These are phyloP conservation scores for Salminus brasiliensis DNA, from an alignment of 2,113 vertebrate genomes.

Conservation along the genomic window DNA sequence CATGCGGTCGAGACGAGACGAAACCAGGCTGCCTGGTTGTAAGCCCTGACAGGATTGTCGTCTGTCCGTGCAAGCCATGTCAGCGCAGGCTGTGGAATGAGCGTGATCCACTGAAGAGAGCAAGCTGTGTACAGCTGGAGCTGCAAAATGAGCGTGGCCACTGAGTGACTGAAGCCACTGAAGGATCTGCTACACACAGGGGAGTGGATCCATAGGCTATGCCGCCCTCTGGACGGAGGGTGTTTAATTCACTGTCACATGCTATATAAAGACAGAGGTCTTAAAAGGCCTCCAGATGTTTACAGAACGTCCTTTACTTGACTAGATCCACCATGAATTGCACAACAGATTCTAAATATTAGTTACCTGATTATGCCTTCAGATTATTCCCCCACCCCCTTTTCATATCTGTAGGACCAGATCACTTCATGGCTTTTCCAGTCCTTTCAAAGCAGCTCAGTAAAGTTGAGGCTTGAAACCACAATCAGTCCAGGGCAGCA, in stretches of 20 bases:
- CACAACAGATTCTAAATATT: conserved; percentile 58
- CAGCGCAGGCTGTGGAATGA: no score
- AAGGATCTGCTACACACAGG: no score
- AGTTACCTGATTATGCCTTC: no score
- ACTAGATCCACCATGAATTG: conserved; percentile 62
- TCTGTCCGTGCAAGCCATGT: no score
- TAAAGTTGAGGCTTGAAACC: conserved; percentile 6
- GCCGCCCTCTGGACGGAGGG: conserved; percentile 28
- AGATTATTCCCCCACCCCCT: conserved; percentile 22
- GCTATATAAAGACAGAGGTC: conserved; percentile 67
- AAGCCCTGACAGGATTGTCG: no score
- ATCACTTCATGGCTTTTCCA: conserved; percentile 2
- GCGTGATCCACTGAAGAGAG: no score
- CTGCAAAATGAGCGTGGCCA: no score
- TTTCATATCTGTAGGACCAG: conserved; percentile 25
- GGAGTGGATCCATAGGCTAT: no score
- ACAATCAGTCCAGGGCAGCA: neutral
- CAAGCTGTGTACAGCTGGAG: no score
- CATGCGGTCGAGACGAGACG: no score
- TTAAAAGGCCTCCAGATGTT: conserved; percentile 68
- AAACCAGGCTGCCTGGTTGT: no score
- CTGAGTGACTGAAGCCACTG: no score
- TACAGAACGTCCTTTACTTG: conserved; percentile 55
- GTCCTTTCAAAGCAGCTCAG: conserved; percentile 23
- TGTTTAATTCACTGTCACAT: conserved; percentile 55